Evolutionary conservation across 2,797 vertebrate species (phyloP).

Genomic region (Sebastes jordani): DNA sequence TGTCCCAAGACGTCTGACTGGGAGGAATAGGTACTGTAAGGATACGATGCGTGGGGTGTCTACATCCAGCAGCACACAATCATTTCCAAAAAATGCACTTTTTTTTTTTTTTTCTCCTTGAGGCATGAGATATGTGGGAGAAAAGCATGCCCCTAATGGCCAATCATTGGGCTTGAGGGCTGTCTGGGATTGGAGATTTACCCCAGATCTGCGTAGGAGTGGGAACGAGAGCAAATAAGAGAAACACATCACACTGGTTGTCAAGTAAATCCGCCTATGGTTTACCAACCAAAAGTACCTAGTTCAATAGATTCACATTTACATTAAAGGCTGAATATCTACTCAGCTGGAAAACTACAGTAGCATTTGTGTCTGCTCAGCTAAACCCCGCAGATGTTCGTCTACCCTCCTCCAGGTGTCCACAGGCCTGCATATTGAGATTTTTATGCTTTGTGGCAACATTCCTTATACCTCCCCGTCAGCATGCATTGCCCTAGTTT

Average conservation of each 20-base stretch:
- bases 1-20: slow-evolving; percentile 17
- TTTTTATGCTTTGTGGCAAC: slow-evolving; percentile 40
- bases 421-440: slow-evolving; percentile 35
- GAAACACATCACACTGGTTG: background rate
- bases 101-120: background rate
- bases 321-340: background rate
- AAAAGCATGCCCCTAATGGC: slow-evolving; percentile 23
- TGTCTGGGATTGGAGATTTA: slow-evolving; percentile 4
- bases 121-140: background rate
- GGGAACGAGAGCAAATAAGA: background rate
- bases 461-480: slow-evolving; percentile 34
- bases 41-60: slow-evolving; percentile 13
- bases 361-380: slow-evolving; percentile 47
- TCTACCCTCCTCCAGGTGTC: slow-evolving; percentile 28
- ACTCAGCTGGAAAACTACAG: slow-evolving; percentile 25
- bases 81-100: slow-evolving; percentile 10
- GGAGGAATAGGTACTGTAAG: slow-evolving; percentile 26
- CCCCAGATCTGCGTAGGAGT: slow-evolving; percentile 1
- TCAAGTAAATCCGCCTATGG: background rate
- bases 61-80: slow-evolving; percentile 13
- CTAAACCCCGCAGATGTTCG: slow-evolving; percentile 51
- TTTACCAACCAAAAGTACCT: background rate
- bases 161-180: slow-evolving; percentile 13
- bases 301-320: slow-evolving; percentile 9
- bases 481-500: slow-evolving; percentile 56